phyloP scores from a whole-genome alignment of 2,888 invertebrate species.

The Heliconius hortense region DNA sequence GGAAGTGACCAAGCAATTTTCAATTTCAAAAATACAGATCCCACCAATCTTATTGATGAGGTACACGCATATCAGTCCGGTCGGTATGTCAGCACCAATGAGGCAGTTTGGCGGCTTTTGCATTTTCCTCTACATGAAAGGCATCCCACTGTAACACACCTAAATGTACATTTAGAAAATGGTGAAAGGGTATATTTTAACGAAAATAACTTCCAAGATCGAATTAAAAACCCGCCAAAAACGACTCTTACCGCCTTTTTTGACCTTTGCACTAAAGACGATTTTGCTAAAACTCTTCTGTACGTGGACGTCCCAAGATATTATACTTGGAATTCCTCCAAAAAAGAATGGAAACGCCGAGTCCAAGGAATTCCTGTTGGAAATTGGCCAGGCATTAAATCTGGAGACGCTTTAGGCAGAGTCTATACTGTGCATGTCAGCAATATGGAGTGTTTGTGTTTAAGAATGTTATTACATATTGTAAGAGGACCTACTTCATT shows the following conservation, averaged over 20 bases:
- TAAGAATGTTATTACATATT: too few species aligned
- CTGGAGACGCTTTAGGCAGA: too few species aligned
- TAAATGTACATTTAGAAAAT: conserved; percentile 47
- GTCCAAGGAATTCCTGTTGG: neutral
- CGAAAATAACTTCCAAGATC: conserved; percentile 13
- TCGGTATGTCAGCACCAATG: too few species aligned
- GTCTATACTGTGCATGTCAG: too few species aligned
- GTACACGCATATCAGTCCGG: conserved; percentile 48
- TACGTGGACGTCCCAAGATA: neutral
- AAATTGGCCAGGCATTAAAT: neutral
- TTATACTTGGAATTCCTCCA: neutral
- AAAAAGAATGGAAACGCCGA: neutral
- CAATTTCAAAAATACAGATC: conserved; percentile 31
- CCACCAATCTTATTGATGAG: conserved; percentile 43
- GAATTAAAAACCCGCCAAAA: too few species aligned
- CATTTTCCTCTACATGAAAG: conserved; percentile 45
- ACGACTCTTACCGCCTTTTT: too few species aligned
- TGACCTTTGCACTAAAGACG: too few species aligned
- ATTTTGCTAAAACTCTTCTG: neutral
- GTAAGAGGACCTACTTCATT: too few species aligned
- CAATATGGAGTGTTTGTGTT: too few species aligned
- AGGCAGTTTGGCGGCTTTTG: conserved; percentile 50
- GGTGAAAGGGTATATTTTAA: conserved; percentile 54
- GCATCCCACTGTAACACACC: conserved; percentile 46
- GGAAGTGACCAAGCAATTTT: conserved; percentile 44